Base-by-base conservation (phyloP, 2,797 vertebrate genomes). In the Rhinatrema bivittatum region DNA sequence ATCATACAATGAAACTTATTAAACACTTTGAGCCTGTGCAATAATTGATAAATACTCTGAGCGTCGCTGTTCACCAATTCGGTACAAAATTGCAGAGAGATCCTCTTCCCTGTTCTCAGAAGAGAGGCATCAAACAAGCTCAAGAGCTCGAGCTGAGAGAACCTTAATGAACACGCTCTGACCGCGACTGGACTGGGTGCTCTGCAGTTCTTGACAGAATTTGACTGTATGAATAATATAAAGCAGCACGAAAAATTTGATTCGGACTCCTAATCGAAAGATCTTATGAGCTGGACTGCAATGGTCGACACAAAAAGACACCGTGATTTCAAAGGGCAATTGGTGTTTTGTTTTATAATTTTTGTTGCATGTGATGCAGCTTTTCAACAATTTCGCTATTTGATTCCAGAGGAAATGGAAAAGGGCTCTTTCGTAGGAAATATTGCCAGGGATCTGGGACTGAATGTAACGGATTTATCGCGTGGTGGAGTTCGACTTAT, bases 361-460 rank as follows among this genome's bases (percentile, higher is more conserved):
- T 85, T 89, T 46, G 62, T 76, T 59, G 87, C 69, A 70, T 77
- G 43, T 59, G 46, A 26, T 69, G 87, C 67, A 71, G 87, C 74
- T 48, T 76, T 84, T 25, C 86, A 87, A 49, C 89, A 95, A 80
- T 82, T 91, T 56, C 86, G 60, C 41, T 98, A 95, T 69, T 91
- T 91, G 19, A 82, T 93, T 21, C 61, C 82, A 56, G 93, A 98
- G 72, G 93, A 97, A 60, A 80, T 89, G 6, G 85, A 76, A 43
- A 87, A 81, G 28, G 93, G 91, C 34, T 89, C 91, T 6, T 50
- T 89, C 38, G 91, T 96, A 37, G 94, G 94, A 58, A 93, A 92
- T 32, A 80, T 96, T 49, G 91, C 87, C 32, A 84, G 72, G 50
- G 91, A 96, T 70, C 68, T 97, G 65, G 69, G 83, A 60, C 85